phyloP scores from a whole-genome alignment of 53 echinoderm and acorn worm species.

The Actinopyga echinites region DNA sequence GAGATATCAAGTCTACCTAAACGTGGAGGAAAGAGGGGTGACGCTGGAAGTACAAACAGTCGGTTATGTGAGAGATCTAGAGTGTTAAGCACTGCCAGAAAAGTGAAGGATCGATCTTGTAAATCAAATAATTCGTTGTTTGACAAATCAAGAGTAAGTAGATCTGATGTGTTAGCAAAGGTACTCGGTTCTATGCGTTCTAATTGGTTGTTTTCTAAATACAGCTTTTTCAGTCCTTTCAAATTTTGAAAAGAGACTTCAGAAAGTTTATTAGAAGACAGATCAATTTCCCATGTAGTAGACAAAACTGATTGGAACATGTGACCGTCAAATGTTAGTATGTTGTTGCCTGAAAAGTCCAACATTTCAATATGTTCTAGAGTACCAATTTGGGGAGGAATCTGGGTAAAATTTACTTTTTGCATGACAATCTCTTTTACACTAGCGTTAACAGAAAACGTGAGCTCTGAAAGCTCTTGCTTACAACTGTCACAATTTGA shows the following conservation, averaged over 20 bases:
- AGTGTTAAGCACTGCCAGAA: background rate
- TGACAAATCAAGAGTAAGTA: background rate
- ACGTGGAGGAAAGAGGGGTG: background rate
- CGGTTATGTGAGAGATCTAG: slow-evolving; percentile 14
- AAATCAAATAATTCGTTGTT: slow-evolving; percentile 15
- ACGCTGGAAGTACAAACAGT: background rate
- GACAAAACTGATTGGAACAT: background rate
- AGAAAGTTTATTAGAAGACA: slow-evolving; percentile 1
- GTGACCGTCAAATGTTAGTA: background rate
- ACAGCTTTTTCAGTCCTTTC: background rate
- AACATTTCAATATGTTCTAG: background rate
- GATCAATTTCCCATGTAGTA: background rate
- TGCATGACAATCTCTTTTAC: background rate
- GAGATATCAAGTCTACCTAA: background rate
- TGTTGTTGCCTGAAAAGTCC: slow-evolving; percentile 8
- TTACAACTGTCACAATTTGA: slow-evolving; percentile 7
- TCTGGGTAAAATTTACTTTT: background rate
- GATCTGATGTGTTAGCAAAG: background rate
- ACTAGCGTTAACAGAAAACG: background rate
- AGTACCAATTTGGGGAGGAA: background rate
- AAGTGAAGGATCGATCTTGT: background rate
- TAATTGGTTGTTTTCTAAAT: background rate
- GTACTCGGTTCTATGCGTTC: background rate
- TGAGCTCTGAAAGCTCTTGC: background rate
- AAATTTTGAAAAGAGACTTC: background rate